Evolutionary conservation across 2,888 invertebrate species (phyloP).

Genomic region (Piscicola geometra): DNA sequence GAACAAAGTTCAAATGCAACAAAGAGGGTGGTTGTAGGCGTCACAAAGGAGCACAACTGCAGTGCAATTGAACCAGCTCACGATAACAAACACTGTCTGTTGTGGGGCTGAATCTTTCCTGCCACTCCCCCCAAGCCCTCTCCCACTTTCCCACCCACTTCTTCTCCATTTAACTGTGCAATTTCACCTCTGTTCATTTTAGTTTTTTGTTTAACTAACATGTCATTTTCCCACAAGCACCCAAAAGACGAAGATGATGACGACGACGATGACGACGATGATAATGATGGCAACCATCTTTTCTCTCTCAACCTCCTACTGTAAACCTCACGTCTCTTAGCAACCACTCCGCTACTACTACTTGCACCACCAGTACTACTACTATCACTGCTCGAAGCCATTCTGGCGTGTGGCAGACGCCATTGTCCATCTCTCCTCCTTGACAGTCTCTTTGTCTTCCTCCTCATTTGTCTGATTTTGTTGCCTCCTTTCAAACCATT

Average conservation of each 20-base stretch:
- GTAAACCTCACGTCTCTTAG: no score
- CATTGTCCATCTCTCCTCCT: no score
- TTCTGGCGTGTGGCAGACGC: no score
- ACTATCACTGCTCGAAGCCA: no score
- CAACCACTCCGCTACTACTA: background rate
- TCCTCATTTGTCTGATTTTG: no score
- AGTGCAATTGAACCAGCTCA: no score
- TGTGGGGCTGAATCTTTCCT: no score
- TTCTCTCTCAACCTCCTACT: background rate
- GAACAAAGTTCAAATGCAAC: background rate
- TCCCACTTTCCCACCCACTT: no score
- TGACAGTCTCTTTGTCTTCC: no score
- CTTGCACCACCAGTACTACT: background rate
- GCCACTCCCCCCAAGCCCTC: no score
- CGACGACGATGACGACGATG: background rate
- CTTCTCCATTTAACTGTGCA: background rate
- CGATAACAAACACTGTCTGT: background rate
- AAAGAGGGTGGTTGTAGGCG: background rate
- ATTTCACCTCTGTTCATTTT: background rate
- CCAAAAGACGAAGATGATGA: background rate
- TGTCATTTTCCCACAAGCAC: background rate
- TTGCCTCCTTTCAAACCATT: no score
- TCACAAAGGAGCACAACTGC: no score
- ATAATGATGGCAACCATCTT: background rate
- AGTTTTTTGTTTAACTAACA: background rate